Evolutionary conservation across 2,113 vertebrate genomes (phyloP).

Genomic region (Callaeas wilsoni): DNA sequence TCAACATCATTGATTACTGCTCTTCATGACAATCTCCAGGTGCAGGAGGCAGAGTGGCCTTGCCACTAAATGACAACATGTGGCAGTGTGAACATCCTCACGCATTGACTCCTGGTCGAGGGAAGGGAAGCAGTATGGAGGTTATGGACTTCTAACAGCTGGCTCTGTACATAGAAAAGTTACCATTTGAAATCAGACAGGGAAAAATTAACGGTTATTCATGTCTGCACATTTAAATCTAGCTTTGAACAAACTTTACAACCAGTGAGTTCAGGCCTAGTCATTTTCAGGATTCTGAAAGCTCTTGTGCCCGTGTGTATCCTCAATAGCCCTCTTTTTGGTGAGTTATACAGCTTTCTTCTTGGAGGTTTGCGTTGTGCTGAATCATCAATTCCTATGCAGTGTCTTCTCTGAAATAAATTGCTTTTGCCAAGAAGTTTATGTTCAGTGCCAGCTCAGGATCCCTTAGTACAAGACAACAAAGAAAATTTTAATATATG

Average conservation of each 20-base stretch:
- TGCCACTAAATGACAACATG: neutral
- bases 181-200: neutral
- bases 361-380: neutral
- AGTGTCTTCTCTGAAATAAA: neutral
- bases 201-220: neutral
- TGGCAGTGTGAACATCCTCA: neutral
- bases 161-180: neutral
- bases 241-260: neutral
- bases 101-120: fast-evolving
- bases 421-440: neutral
- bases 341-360: neutral
- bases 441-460: neutral
- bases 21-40: neutral
- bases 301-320: neutral
- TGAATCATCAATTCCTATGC: neutral
- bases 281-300: neutral
- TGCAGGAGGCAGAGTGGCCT: neutral
- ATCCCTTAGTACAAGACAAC: neutral
- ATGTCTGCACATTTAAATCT: neutral
- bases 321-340: neutral
- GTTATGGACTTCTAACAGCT: neutral
- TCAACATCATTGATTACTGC: neutral
- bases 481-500: neutral
- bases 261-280: neutral
- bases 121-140: neutral